Percentiles rank a stretch among this genome's conserved stretches.
phyloP scores from a whole-genome alignment of 92 coral and sea anemone genomes.

The Pocillopora grandis region DNA sequence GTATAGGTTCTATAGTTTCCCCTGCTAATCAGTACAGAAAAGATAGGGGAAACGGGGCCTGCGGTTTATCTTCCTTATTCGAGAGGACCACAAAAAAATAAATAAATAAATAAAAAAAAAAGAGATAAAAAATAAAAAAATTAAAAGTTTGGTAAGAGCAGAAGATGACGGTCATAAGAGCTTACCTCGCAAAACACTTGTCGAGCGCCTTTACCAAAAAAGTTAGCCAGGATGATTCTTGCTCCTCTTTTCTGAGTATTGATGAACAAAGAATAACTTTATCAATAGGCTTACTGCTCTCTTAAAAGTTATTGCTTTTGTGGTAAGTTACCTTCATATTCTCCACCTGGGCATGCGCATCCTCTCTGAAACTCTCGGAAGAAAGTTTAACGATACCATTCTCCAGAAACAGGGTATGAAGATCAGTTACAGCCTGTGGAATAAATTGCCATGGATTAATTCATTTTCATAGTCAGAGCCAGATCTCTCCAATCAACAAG shows the following conservation, averaged over 20 bases:
- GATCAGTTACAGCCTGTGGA: slow-evolving; percentile 66
- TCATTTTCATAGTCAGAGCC: too few relatives aligned
- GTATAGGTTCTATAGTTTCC: too few relatives aligned
- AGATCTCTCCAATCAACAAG: too few relatives aligned
- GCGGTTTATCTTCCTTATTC: too few relatives aligned
- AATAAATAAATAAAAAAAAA: too few relatives aligned
- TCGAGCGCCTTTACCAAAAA: slow-evolving; percentile 84
- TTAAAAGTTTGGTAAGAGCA: too few relatives aligned
- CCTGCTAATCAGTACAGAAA: too few relatives aligned
- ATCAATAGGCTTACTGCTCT: neutral
- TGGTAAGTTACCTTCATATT: slow-evolving; percentile 57
- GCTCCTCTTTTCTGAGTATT: slow-evolving; percentile 68
- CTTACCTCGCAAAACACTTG: slow-evolving; percentile 84
- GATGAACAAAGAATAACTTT: neutral
- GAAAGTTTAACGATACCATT: slow-evolving; percentile 57
- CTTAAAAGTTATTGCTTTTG: neutral
- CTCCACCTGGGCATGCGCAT: slow-evolving; percentile 66
- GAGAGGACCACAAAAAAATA: too few relatives aligned
- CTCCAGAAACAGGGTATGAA: slow-evolving; percentile 51
- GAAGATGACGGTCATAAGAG: neutral
- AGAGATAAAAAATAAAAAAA: too few relatives aligned
- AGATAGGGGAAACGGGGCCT: too few relatives aligned
- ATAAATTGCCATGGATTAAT: neutral
- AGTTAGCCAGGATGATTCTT: slow-evolving; percentile 79
- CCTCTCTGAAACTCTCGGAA: slow-evolving; percentile 74